Base-by-base conservation (phyloP, 1,140 invertebrate genomes). In the Pinna nobilis region DNA sequence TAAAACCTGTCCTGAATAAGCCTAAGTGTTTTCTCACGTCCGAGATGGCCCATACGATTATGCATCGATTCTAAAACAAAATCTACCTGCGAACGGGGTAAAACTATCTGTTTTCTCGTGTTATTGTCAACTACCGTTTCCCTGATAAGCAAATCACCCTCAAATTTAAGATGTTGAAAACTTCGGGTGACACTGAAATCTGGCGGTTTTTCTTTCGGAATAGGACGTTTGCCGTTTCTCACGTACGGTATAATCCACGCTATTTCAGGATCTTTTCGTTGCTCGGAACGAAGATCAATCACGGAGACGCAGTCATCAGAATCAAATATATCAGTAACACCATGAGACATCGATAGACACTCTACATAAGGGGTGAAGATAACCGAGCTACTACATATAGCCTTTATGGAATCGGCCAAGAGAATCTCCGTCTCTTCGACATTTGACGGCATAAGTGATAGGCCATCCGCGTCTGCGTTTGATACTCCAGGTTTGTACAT, bases 361-460 rank as follows among this genome's bases (percentile, higher is more conserved):
- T 51, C 49, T 1, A 51, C 28, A 13, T 4, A 51, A 4, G 49
- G 49, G 28, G 28, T n/a, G 28, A 25, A 13, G 20, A n/a, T 51
- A n/a, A n/a, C n/a, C n/a, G n/a, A n/a, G 20, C 49, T 51, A 25
- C 28, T 51, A 25, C 49, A 51, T 1, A 51, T 51, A 13, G 49
- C 11, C 49, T 51, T 51, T 1, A 51, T n/a, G 7, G 49, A 51
- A 20, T 51, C 49, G n/a, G n/a, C n/a, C n/a, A n/a, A n/a, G n/a
- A n/a, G n/a, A n/a, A n/a, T n/a, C n/a, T n/a, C n/a, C n/a, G 20
- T 35, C 7, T 51, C 28, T 28, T 51, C 41, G 53, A 18, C 7
- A n/a, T n/a, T n/a, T 71, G 28, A 18, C 30, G 59, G 66, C 59
- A 71, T 39, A 65, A 64, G 51, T 28, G 57, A 73, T 20, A 73